phyloP scores from a whole-genome alignment of 2,113 vertebrate species.

The Psilopogon haemacephalus region DNA sequence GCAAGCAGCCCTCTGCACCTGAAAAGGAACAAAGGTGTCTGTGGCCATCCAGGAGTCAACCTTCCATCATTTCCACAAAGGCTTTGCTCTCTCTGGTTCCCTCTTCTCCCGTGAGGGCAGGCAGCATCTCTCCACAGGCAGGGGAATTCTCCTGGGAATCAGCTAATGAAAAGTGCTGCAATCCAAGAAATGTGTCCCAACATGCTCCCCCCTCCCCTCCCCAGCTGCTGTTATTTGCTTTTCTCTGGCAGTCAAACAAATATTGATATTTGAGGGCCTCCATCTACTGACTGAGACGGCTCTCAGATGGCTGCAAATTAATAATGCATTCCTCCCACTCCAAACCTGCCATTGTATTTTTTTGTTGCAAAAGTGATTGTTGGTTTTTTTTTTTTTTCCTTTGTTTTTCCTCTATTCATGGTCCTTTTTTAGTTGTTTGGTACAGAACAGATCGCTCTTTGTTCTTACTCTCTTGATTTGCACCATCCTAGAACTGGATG shows the following conservation, averaged over 20 bases:
- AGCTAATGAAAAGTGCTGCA: slow-evolving; percentile 64
- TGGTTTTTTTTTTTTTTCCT: background rate
- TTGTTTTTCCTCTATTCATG: background rate
- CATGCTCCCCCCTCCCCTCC: no score
- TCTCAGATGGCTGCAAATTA: background rate
- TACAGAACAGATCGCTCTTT: background rate
- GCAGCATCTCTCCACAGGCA: background rate
- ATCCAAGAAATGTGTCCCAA: slow-evolving; percentile 34
- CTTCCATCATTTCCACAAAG: background rate
- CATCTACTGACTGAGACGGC: background rate
- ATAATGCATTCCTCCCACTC: background rate
- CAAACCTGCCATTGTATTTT: background rate
- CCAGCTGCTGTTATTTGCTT: slow-evolving; percentile 10
- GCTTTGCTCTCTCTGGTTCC: background rate
- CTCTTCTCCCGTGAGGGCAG: background rate
- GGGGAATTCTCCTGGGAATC: background rate
- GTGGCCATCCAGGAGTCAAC: background rate
- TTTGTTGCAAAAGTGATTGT: background rate
- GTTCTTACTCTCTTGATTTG: background rate
- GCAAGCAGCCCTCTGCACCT: background rate
- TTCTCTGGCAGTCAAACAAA: slow-evolving; percentile 30
- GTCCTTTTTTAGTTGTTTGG: background rate
- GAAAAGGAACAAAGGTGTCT: background rate
- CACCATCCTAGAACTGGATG: background rate
- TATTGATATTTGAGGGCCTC: background rate